Evolutionary conservation across 2,797 vertebrate genomes (phyloP), one percentile per base, ranked within the genome.

Genomic region (Salmo trutta): DNA sequence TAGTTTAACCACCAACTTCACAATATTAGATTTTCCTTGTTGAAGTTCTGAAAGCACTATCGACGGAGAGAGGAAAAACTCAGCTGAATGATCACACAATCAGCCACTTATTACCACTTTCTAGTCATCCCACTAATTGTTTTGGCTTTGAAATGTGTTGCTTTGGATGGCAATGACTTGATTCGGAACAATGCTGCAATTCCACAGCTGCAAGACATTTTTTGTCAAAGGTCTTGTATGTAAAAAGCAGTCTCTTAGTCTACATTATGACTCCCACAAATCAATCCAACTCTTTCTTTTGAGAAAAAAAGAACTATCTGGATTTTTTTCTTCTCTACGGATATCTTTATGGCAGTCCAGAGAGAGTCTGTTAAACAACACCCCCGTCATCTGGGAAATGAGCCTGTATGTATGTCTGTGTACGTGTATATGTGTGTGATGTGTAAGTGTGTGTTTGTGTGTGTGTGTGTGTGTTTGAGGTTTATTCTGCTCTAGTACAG

Each of bases 351-450:
- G 68, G 36, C 81, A 51, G 75, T 79, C 77, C 81, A 77, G 68
- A 66, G 78, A 76, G 81, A 80, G 84, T 68, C 71, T 80, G 72
- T 82, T 84, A 81, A 84, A 82, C 78, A 84, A 84, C 80, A 77
- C 82, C 80, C 17, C 16, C 16, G 29, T 5, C 66, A 68, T 33
- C 31, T 68, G 66, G 29, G 29, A 31, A 31, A 33, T 19, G 16
- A 68, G 31, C 8, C 15, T 51, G 33, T n/a, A 10, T 71, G 69
- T 12, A 47, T 47, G 69, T 12, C 6, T 52, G 69, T 21, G 21
- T 6, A 33, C 7, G 69, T 51, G n/a, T 71, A n/a, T 71, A 16
- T 71, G 69, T 51, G n/a, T 52, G 21, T 41, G 52, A 73, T 29
- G 73, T 65, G 71, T 73, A 27, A 6, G 51, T 29, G 71, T n/a